phyloP scores from a whole-genome alignment of 2,797 vertebrate genomes.

The Girardinus metallicus region DNA sequence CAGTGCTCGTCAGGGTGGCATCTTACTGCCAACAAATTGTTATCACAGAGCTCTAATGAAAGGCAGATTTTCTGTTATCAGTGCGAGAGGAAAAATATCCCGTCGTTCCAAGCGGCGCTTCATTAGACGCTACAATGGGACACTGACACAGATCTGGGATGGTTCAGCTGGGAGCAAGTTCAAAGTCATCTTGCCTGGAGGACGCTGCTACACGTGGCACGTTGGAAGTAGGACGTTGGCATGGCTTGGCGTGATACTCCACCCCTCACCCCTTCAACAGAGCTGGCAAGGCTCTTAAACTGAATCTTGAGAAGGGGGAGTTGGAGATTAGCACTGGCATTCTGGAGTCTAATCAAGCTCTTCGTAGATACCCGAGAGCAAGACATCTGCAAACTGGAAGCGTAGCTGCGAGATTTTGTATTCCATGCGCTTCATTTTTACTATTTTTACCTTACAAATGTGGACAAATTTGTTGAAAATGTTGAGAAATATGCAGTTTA shows the following conservation, averaged over 20 bases:
- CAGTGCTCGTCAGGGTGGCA: constrained; percentile 39
- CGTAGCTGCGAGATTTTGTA: background rate
- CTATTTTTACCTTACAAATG: background rate
- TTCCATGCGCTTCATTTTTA: background rate
- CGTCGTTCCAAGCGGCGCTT: constrained; percentile 65
- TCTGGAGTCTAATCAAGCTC: constrained; percentile 49
- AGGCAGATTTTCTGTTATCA: constrained; percentile 61
- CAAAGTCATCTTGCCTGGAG: constrained; percentile 72
- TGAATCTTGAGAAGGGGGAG: constrained; percentile 43
- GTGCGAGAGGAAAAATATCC: constrained; percentile 25
- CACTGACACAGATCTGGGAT: constrained; percentile 73
- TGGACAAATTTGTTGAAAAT: background rate
- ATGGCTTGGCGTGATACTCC: constrained; percentile 38
- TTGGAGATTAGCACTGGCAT: constrained; percentile 32
- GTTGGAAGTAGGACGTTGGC: constrained; percentile 76
- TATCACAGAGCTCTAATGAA: constrained; percentile 67
- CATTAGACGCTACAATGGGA: constrained; percentile 72
- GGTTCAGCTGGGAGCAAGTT: constrained; percentile 70
- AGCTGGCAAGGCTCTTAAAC: constrained; percentile 62
- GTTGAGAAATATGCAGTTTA: background rate
- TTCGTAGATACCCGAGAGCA: constrained; percentile 24
- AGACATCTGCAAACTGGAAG: background rate
- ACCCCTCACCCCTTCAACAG: constrained; percentile 1
- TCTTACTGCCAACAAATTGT: constrained; percentile 51
- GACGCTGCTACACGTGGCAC: constrained; percentile 59